Base-by-base conservation (phyloP, 2,888 invertebrate genomes). In the Sinodicranocentrus sp. region DNA sequence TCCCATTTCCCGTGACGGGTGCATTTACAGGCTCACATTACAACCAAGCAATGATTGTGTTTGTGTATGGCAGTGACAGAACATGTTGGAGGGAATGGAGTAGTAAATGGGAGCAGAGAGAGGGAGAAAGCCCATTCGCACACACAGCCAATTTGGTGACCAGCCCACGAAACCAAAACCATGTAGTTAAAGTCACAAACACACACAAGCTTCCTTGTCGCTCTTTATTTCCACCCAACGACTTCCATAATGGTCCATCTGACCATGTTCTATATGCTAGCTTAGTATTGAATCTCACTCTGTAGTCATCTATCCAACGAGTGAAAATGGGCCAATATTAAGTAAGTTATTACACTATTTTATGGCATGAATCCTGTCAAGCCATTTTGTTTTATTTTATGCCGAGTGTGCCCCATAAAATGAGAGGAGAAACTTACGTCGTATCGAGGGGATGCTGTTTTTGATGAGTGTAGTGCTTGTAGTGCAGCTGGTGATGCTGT, bases 181-280 rank as follows among this genome's bases (percentile, higher is more conserved):
- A 70, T 70, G 70, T 70, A 78, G 78, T 78, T 78, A 78, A 78
- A 78, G 78, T 78, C 78, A 78, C 43, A 78, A 78, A 59, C 68
- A 77, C 54, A 75, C 44, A 68, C 78, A 61, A 70, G 57, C 39
- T 67, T 68, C 19, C 59, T 78, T 78, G 70, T 78, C 57, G 26
- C 43, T 78, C 68, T 39, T 59, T n/a, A n/a, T 33, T 72, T 19
- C 44, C 23, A 52, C 52, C 25, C 17, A 76, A 65, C 23, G 33
- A 57, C 67, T 25, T 13, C 19, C 43, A 57, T 57, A 77, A 72
- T 57, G 57, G 57, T 67, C 67, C 23, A 43, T 23, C 57, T 68
- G 43, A 59, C 44, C 28, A 76, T 48, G n/a, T 28, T 33, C 5
- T 6, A 33, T 33, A 6, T 33, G 33, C 5, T 33, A 33, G 33